A percentile compares a stretch with the other conserved stretches of the same genome.
phyloP scores from a whole-genome alignment of 2,888 invertebrate species.

The Yponomeuta evonymella region DNA sequence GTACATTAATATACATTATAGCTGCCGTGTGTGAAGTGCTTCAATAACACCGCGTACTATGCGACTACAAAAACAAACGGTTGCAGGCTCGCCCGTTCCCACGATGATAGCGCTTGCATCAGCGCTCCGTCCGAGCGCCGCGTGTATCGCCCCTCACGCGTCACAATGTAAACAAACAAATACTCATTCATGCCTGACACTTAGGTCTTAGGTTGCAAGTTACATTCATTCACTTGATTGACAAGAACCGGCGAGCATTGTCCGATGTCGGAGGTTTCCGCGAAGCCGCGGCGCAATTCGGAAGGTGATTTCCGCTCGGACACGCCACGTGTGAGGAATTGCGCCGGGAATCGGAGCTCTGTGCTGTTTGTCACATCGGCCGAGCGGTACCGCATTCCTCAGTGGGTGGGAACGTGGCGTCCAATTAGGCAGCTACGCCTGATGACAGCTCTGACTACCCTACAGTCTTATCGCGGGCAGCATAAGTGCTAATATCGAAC shows the following conservation, averaged over 20 bases:
- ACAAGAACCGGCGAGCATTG: neutral
- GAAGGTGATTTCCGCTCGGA: conserved; percentile 5
- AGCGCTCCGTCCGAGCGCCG: neutral
- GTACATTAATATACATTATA: no score
- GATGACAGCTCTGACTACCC: neutral
- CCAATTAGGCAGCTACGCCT: neutral
- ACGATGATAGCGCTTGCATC: conserved; percentile 2
- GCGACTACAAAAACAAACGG: neutral
- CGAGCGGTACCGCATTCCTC: neutral
- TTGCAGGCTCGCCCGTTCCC: conserved; percentile 6
- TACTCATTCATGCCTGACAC: conserved; percentile 6
- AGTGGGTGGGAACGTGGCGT: neutral
- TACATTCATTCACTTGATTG: conserved; percentile 3
- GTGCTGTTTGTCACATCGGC: neutral
- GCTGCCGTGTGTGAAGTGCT: no score
- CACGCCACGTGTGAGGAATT: conserved; percentile 2
- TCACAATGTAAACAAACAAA: conserved; percentile 8
- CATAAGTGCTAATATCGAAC: no score
- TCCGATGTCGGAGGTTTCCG: neutral
- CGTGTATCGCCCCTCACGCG: neutral
- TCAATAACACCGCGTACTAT: conserved; percentile 1
- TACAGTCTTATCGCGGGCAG: no score
- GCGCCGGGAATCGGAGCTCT: neutral
- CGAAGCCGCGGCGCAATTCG: conserved; percentile 5
- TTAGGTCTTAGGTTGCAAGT: conserved; percentile 7